A percentile compares a stretch with the other conserved stretches of the same genome.
Evolutionary conservation across 2,888 invertebrate species (phyloP).

Genomic region (Tribolium freemani): DNA sequence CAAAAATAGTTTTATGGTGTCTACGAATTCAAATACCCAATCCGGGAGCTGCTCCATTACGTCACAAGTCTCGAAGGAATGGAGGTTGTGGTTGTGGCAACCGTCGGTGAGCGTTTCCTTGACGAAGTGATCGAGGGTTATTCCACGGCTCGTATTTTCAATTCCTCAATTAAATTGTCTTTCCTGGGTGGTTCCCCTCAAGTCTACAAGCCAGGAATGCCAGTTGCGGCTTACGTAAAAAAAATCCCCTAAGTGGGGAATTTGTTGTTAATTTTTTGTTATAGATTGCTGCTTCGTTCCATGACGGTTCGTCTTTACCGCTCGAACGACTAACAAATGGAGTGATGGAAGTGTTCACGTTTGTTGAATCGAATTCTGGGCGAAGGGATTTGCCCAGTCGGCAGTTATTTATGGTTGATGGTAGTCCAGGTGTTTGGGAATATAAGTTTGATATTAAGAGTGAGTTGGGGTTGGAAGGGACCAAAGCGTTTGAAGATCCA

Average conservation of each 20-base stretch:
- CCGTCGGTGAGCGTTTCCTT: conserved; percentile 89
- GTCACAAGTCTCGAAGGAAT: conserved; percentile 80
- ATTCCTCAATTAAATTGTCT: conserved; percentile 85
- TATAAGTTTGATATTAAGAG: conserved; percentile 82
- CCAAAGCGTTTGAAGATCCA: conserved; percentile 59
- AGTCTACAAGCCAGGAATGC: conserved; percentile 96
- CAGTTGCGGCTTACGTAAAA: conserved; percentile 86
- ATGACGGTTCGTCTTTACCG: conserved; percentile 88
- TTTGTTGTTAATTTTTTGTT: background rate
- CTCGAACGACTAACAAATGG: conserved; percentile 75
- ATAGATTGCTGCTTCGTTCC: conserved; percentile 88
- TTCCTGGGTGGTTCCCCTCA: conserved; percentile 93
- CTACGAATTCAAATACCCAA: conserved; percentile 88
- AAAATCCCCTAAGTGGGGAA: background rate
- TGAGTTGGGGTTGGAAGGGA: conserved; percentile 71
- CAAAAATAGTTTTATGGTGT: conserved; percentile 84
- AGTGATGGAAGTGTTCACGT: conserved; percentile 77
- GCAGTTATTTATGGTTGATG: conserved; percentile 76
- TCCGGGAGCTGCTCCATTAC: conserved; percentile 80
- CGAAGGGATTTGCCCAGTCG: conserved; percentile 75
- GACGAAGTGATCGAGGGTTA: conserved; percentile 90
- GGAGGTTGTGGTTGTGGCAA: conserved; percentile 87
- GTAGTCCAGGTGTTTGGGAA: conserved; percentile 85
- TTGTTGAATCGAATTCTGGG: conserved; percentile 74
- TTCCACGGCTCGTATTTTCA: conserved; percentile 89